Evolutionary conservation across 2,797 vertebrate species (phyloP), one percentile per base, ranked within the genome.

Genomic region (Sebastes iracundus): DNA sequence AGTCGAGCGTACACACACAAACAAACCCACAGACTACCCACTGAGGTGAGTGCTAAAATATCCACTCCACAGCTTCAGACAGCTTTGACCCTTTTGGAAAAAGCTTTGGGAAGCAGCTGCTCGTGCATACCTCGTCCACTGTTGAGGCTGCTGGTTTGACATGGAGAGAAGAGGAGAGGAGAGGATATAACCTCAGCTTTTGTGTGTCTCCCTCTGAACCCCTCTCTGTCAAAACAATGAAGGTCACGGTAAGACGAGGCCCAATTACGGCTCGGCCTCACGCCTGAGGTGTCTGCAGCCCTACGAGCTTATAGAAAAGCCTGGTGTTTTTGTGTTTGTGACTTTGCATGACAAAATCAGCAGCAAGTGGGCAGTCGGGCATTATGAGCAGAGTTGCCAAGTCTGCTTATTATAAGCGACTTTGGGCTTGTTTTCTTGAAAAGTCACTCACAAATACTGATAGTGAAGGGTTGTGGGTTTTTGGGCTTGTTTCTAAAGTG

Each of bases 141-240:
- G 78, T 64, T 72, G 65, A 86, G 85, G 65, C 69, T 16, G 23
- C n/a, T 64, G 63, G 70, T 83, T 89, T 86, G 86, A 90, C 78
- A 68, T 25, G 1, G 35, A 77, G 56, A 61, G 46, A 32, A 73
- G 60, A n/a, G 27, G 42, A 25, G 38, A 42, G 35, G 35, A 81
- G 70, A 49, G 25, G 62, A 68, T 79, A 74, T 74, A 81, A 85
- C 80, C 79, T 80, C 73, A 61, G 88, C 77, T 86, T 78, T 73
- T 27, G 52, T 79, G 56, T 70, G 88, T 86, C 90, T 91, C 56
- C 58, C 76, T 88, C 88, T 70, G 83, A 93, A 91, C 83, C 85
- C 35, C 79, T 73, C 73, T 81, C 88, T 92, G 93, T 95, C 92
- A 92, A 89, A 94, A 93, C 86, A 92, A 93, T 90, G 92, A 95